Conservation (phyloP, 2,797 vertebrate species). For the Ceryle rudis region DNA sequence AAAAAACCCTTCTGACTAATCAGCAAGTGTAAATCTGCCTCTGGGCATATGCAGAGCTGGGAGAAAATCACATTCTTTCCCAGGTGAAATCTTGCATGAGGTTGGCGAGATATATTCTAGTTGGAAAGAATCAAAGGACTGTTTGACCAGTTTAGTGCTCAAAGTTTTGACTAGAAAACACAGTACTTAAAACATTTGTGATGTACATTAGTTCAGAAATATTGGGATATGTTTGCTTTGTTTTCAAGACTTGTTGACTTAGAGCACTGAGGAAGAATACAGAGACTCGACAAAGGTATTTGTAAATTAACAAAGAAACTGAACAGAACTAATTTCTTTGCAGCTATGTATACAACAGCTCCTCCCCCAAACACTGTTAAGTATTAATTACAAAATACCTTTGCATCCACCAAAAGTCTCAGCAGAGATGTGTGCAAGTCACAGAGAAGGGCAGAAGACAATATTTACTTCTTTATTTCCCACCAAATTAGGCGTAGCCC, state of each 20-base stretch:
- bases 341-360: background rate
- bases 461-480: background rate
- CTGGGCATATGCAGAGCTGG: background rate
- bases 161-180: background rate
- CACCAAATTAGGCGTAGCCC: background rate
- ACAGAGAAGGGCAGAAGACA: background rate
- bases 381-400: background rate
- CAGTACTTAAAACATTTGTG: background rate
- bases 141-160: background rate
- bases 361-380: background rate
- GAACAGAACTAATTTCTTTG: background rate
- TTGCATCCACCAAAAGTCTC: background rate
- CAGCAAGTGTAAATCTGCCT: background rate
- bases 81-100: background rate
- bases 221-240: background rate
- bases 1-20: background rate
- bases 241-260: constrained; percentile 6
- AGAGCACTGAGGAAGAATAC: background rate
- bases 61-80: background rate
- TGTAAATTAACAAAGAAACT: background rate
- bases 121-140: background rate
- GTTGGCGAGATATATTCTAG: background rate
- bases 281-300: background rate
- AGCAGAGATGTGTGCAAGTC: background rate
- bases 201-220: background rate